A percentile compares a stretch with the other conserved stretches of the same genome.
Conservation (phyloP, 2,888 invertebrate species). For the Acutogordius australiensis region DNA sequence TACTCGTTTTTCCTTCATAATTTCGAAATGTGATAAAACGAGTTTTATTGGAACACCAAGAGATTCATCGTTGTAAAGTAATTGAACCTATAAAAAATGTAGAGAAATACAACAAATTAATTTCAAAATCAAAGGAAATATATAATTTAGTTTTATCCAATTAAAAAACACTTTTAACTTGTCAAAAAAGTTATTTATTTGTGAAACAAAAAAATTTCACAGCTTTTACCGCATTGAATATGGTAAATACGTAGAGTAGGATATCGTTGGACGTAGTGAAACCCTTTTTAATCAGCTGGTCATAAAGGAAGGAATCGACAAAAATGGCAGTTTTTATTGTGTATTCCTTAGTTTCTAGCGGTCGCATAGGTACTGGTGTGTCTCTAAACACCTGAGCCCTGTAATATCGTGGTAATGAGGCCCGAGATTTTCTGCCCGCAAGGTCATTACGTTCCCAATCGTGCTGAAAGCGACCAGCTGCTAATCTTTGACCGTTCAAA, state of each 20-base stretch:
- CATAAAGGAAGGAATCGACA: constrained; percentile 7
- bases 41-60: not conserved
- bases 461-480: too few relatives aligned
- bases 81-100: constrained; percentile 3
- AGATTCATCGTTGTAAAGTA: not conserved
- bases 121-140: too few relatives aligned
- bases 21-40: constrained; percentile 5
- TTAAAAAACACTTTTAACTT: not conserved
- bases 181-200: not conserved
- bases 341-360: too few relatives aligned
- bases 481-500: too few relatives aligned
- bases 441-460: too few relatives aligned
- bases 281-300: not conserved
- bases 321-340: constrained; percentile 7
- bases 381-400: too few relatives aligned
- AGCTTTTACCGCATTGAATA: constrained; percentile 10
- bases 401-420: too few relatives aligned
- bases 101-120: too few relatives aligned
- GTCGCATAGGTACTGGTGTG: too few relatives aligned
- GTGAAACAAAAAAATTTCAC: not conserved
- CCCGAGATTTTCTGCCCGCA: too few relatives aligned
- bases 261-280: not conserved
- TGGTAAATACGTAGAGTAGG: constrained; percentile 6
- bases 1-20: not conserved
- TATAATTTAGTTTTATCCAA: not conserved